Evolutionary conservation across 2,797 vertebrate species (phyloP).

Genomic region (Okamejei kenojei): DNA sequence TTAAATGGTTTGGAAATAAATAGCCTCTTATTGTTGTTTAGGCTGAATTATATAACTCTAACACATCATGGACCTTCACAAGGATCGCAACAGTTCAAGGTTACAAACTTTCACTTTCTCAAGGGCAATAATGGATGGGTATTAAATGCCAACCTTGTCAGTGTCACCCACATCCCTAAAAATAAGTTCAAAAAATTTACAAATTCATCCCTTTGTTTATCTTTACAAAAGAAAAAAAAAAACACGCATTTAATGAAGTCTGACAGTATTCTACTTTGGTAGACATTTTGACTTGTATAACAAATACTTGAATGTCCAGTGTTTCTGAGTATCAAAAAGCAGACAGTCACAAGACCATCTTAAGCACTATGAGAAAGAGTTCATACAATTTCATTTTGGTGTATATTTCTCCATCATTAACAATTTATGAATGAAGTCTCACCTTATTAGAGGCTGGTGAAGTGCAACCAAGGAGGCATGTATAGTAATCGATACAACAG

Average conservation of each 20-base stretch:
- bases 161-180: too few relatives aligned
- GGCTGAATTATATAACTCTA: too few relatives aligned
- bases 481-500: constrained; percentile 85
- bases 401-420: background rate
- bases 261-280: background rate
- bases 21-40: too few relatives aligned
- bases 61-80: too few relatives aligned
- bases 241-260: background rate
- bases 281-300: background rate
- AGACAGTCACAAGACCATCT: background rate
- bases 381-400: background rate
- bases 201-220: background rate
- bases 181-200: too few relatives aligned
- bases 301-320: background rate
- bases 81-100: too few relatives aligned
- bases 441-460: constrained; percentile 95
- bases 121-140: too few relatives aligned
- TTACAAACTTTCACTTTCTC: too few relatives aligned
- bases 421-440: constrained; percentile 42
- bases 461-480: constrained; percentile 93
- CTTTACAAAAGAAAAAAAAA: background rate
- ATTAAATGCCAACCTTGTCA: too few relatives aligned
- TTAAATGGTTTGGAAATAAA: too few relatives aligned
- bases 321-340: background rate
- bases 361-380: background rate